Evolutionary conservation across 2,888 invertebrate genomes (phyloP), one percentile per base, ranked within the genome.

Genomic region (Leptothorax acervorum): DNA sequence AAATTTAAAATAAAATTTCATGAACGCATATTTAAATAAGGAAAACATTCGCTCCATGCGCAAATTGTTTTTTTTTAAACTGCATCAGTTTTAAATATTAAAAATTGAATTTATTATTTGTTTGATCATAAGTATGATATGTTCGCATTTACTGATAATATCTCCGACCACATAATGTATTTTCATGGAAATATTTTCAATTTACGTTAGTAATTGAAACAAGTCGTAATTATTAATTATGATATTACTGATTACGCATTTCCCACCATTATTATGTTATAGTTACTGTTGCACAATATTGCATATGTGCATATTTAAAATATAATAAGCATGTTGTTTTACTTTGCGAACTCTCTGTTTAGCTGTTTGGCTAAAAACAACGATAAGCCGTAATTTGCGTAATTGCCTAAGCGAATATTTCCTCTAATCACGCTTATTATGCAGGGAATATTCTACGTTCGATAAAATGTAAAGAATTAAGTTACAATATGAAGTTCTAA

Each of bases 221-320:
- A 42, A 23, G n/a, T 42, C 6, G 18, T 42, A 65, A 76, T 65
- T 45, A 65, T 76, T 53, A 53, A 63, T 76, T 53, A 66, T 55
- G 3, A 60, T 18, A 2, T 39, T 66, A 42, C 5, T 39, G 39
- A 62, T 62, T 51, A 51, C 5, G n/a, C 23, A 48, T 74, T 73
- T 74, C 23, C 2, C 9, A 11, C 11, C 15, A 63, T 75, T 42
- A 66, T 28, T 76, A 28, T 23, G 6, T 39, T 39, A 23, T n/a
- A 23, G 15, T 51, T n/a, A 62, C 15, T 35, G 35, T 28, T n/a
- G 28, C 60, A 45, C 18, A 31, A 31, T 62, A 4, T 48, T 68
- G 31, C 48, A n/a, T 15, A 65, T 23, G 5, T 42, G 42, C 12
- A 73, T 2, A 5, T 74, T 45, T 60, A 11, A 39, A 39, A 12